Percentiles rank a stretch among this genome's conserved stretches.
phyloP scores from a whole-genome alignment of 2,113 vertebrate species.

The Ageneiosus marmoratus region DNA sequence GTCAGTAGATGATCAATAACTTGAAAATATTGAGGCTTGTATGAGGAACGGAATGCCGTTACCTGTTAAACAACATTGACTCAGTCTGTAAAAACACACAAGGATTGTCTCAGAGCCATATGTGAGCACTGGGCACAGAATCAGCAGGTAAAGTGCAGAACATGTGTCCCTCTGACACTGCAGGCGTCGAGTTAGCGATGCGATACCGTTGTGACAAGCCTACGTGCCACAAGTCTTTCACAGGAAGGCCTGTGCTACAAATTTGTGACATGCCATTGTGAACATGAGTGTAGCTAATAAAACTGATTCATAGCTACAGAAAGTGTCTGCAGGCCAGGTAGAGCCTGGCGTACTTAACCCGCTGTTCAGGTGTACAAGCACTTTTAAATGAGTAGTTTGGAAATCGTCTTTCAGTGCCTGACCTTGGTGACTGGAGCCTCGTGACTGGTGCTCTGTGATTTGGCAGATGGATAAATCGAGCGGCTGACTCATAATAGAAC shows the following conservation, averaged over 20 bases:
- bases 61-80: too few relatives aligned
- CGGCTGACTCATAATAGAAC: conserved; percentile 65
- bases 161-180: not conserved
- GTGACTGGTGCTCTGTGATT: conserved; percentile 62
- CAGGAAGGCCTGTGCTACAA: conserved; percentile 12
- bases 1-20: not conserved
- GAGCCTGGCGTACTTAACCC: conserved; percentile 17
- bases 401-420: conserved; percentile 49
- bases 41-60: not conserved
- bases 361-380: conserved; percentile 17
- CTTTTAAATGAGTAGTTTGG: conserved; percentile 38
- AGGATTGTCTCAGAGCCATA: not conserved
- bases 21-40: not conserved
- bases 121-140: not conserved
- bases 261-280: conserved; percentile 25
- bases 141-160: conserved; percentile 2
- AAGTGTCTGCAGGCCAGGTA: conserved; percentile 39
- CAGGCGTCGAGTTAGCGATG: not conserved
- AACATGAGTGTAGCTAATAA: conserved; percentile 32
- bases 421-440: conserved; percentile 55
- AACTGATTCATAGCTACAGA: conserved; percentile 43
- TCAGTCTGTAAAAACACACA: not conserved
- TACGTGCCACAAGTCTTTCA: not conserved
- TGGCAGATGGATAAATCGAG: conserved; percentile 63
- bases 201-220: not conserved